A percentile compares a stretch with the other conserved stretches of the same genome.
phyloP scores from a whole-genome alignment of 2,888 invertebrate species.

The Conomelus anceps region DNA sequence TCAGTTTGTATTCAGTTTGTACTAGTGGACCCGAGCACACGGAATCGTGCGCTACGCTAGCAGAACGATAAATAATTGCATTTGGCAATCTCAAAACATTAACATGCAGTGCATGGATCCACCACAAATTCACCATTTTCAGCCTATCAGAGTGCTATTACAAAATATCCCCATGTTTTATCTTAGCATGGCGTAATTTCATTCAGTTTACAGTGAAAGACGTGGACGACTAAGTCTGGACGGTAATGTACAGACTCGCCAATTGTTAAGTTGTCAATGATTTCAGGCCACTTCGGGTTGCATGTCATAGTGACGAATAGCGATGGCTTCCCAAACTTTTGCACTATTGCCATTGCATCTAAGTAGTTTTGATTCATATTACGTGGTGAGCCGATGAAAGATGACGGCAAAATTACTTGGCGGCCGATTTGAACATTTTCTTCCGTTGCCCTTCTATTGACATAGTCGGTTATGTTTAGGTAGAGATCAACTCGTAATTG shows the following conservation, averaged over 20 bases:
- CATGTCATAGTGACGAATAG: constrained; percentile 20
- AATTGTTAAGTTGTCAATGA: too few species aligned
- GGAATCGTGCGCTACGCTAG: too few species aligned
- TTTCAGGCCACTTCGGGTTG: constrained; percentile 22
- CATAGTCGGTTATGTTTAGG: constrained; percentile 15
- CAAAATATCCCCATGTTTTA: too few species aligned
- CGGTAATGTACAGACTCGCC: not conserved
- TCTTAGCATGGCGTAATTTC: too few species aligned
- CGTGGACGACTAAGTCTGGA: not conserved
- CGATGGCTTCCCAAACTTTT: not conserved
- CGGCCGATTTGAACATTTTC: not conserved
- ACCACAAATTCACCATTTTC: too few species aligned
- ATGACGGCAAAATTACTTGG: constrained; percentile 16
- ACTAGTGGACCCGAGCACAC: too few species aligned
- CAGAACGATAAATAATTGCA: too few species aligned
- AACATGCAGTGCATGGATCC: too few species aligned
- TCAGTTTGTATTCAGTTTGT: too few species aligned
- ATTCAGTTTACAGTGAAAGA: not conserved
- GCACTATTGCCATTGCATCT: constrained; percentile 8
- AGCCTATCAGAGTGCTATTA: too few species aligned
- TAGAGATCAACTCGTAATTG: constrained; percentile 20
- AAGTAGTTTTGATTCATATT: constrained; percentile 18
- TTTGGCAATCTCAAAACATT: too few species aligned
- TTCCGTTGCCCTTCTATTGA: not conserved
- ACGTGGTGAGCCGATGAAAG: constrained; percentile 10